phyloP scores from a whole-genome alignment of 2,888 invertebrate genomes.

The Spisula subtruncata region DNA sequence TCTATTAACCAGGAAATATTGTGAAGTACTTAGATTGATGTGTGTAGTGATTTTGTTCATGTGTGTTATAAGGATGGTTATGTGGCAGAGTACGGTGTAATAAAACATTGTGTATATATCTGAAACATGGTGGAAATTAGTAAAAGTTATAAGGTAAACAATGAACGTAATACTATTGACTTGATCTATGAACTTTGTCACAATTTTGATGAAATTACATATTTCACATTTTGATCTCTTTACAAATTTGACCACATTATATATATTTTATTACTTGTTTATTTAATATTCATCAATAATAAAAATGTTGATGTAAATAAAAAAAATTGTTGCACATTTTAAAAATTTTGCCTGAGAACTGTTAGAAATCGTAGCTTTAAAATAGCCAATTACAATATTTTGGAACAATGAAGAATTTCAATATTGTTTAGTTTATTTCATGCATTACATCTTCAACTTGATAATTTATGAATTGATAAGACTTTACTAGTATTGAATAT shows the following conservation, averaged over 20 bases:
- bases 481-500: neutral
- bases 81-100: neutral
- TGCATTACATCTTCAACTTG: too few relatives aligned
- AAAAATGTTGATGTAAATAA: too few relatives aligned
- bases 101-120: neutral
- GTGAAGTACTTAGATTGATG: neutral
- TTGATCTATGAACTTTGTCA: neutral
- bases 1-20: neutral
- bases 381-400: too few relatives aligned
- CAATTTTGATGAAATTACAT: neutral
- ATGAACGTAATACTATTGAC: neutral
- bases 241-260: neutral
- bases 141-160: constrained; percentile 22
- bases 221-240: neutral
- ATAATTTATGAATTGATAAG: neutral
- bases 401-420: too few relatives aligned
- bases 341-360: too few relatives aligned
- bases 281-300: too few relatives aligned
- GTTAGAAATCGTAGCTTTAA: too few relatives aligned
- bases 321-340: too few relatives aligned
- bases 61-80: neutral
- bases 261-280: neutral
- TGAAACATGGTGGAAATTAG: constrained; percentile 26
- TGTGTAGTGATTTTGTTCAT: constrained; percentile 4
- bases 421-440: too few relatives aligned